Evolutionary conservation across 2,113 vertebrate species (phyloP), one percentile per base, ranked within the genome.

Genomic region (Syngnathus scovelli): DNA sequence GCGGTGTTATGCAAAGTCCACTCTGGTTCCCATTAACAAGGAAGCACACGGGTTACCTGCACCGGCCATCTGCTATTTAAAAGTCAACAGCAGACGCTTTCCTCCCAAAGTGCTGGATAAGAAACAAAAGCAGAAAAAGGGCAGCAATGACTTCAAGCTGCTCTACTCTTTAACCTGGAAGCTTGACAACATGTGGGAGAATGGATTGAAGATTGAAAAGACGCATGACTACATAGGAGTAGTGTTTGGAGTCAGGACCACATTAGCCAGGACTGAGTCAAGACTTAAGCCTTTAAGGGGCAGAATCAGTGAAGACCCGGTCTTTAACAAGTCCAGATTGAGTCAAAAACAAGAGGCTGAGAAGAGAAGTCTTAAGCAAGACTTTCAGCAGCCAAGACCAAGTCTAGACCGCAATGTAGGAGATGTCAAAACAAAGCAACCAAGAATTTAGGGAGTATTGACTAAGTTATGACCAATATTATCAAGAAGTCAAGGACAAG

Each of bases 181-280:
- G 44, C 72, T 52, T 49, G 63, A 75, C 81, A 74, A 87, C 72
- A 76, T 86, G 80, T 87, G 81, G 75, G 78, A 74, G 74, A 78
- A 61, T 68, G 54, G 52, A 51, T 37, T 59, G n/a, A 66, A 43
- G 11, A 38, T 46, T 44, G 67, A 68, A 77, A 70, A 64, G 54
- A 37, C 13, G 68, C 51, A 64, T 33, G 8, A 52, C 19, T 21
- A 21, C 49, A 21, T 1, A 9, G 8, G 49, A 52, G 19, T 8
- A 21, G 49, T 52, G 49, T 52, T 51, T 52, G 49, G 48, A 52
- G 7, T 52, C 8, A 21, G 8, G 49, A 52, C 6, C 19, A 21
- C 19, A n/a, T 51, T 51, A 51, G 44, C 49, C 49, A 19, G 9
- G 44, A 10, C 19, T 4, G 13, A 16, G n/a, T 52, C 19, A 21